Conservation (phyloP, 2,797 vertebrate species). For the Chelidonichthys spinosus region DNA sequence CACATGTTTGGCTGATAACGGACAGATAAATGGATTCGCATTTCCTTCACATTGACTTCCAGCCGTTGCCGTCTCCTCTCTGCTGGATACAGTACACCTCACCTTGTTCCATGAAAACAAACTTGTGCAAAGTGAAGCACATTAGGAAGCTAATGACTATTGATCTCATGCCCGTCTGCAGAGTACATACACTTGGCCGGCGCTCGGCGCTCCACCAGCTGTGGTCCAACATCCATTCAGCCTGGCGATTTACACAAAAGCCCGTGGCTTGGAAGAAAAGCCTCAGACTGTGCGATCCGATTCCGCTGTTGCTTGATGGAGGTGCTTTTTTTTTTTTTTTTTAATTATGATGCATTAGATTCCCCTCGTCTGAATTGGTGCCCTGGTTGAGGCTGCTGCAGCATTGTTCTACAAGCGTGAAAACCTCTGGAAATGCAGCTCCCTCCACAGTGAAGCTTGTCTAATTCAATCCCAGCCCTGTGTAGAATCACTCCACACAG, state of each 20-base stretch:
- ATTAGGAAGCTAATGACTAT: slow-evolving; percentile 59
- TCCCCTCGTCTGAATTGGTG: slow-evolving; percentile 35
- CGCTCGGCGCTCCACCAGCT: slow-evolving; percentile 23
- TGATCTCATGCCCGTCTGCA: slow-evolving; percentile 51
- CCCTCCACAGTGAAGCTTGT: slow-evolving; percentile 28
- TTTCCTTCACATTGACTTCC: too few relatives aligned
- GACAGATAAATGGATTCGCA: too few relatives aligned
- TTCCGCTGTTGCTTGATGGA: slow-evolving; percentile 16
- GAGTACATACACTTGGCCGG: slow-evolving; percentile 45
- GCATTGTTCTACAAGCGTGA: slow-evolving; percentile 28
- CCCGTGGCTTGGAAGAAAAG: slow-evolving; percentile 16
- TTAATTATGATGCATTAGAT: slow-evolving; percentile 44
- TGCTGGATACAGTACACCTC: slow-evolving; percentile 4
- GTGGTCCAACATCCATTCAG: slow-evolving; percentile 36
- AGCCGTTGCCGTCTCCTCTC: not conserved
- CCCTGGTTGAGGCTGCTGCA: not conserved
- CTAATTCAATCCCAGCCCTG: slow-evolving; percentile 47
- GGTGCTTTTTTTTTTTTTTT: too few relatives aligned
- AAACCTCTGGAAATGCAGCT: slow-evolving; percentile 23
- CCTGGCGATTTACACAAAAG: slow-evolving; percentile 29
- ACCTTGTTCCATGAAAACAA: slow-evolving; percentile 48
- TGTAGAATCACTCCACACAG: slow-evolving; percentile 30
- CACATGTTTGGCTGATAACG: too few relatives aligned
- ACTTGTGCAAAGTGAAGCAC: slow-evolving; percentile 53
- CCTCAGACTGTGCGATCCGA: slow-evolving; percentile 14